Base-by-base conservation (phyloP, 2,888 invertebrate genomes). In the Synanthedon tipuliformis region DNA sequence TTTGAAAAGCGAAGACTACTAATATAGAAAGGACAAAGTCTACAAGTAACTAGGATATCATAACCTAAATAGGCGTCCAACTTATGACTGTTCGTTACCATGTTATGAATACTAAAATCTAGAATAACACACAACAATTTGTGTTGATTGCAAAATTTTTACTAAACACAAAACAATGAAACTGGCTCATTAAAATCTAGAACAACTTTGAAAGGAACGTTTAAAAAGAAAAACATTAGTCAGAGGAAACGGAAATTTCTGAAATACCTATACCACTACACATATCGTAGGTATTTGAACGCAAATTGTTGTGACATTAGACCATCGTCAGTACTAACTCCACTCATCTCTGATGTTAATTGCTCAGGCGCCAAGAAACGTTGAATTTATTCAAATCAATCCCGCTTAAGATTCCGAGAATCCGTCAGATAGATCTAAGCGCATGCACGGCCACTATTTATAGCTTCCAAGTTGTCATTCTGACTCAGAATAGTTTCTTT, bases 311-410 rank as follows among this genome's bases (percentile, higher is more conserved):
- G 41, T 49, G 18, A 50, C 52, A 53, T 53, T 56, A 50, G 51
- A 34, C 50, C 51, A 50, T 27, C n/a, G 23, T 34, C 16, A 27
- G 23, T 5, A 41, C 11, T 41, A 12, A 13, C n/a, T 41, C 45
- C 45, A 45, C 40, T 40, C 51, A 50, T 61, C 58, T 56, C 58
- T 59, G 62, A 69, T 65, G 61, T 69, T 71, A 73, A 74, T 74
- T 74, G 68, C 69, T 53, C 10, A 55, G 73, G 73, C 74, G 73
- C 74, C 74, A 59, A 53, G 56, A 57, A 62, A 57, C 7, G 45
- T 12, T 13, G 45, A 45, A 62, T 66, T 64, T 68, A 71, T 68
- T 66, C 68, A 66, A 68, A 70, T 66, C 56, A 51, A 52, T 49
- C 41, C 49, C 48, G 50, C 51, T 45, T 45, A 45, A 50, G 56